These are phyloP conservation scores for Nyctalus aviator DNA, from an alignment of 2,797 vertebrate genomes.

Conservation along the genomic window DNA sequence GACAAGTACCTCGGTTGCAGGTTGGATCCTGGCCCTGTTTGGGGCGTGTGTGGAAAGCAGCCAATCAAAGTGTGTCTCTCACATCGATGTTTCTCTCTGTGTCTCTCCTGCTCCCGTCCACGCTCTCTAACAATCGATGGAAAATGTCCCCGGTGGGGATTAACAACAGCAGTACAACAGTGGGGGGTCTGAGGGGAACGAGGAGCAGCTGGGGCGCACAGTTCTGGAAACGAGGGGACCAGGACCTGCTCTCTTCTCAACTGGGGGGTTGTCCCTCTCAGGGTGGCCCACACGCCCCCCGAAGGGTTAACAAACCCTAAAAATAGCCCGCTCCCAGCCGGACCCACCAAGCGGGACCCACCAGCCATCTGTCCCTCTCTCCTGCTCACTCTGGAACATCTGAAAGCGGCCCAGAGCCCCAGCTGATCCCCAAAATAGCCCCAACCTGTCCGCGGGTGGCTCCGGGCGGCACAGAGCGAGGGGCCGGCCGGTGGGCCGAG, in stretches of 20 bases:
- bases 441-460: constrained; percentile 76
- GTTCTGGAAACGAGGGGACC: neutral
- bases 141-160: too few species aligned
- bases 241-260: constrained; percentile 8
- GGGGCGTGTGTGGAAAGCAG: too few species aligned
- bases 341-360: constrained; percentile 87
- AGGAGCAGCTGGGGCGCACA: neutral
- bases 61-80: too few species aligned
- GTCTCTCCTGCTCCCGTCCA: too few species aligned
- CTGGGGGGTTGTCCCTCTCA: constrained; percentile 62
- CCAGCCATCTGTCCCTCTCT: constrained; percentile 89
- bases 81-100: too few species aligned
- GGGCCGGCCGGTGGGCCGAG: constrained; percentile 1
- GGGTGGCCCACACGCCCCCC: constrained; percentile 70
- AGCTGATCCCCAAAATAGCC: constrained; percentile 88
- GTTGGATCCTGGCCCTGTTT: too few species aligned
- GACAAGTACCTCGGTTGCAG: too few species aligned
- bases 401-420: constrained; percentile 87
- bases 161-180: too few species aligned
- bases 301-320: constrained; percentile 88
- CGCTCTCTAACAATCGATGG: too few species aligned
- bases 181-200: neutral
- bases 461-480: constrained; percentile 58
- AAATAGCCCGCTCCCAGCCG: constrained; percentile 89
- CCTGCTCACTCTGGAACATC: constrained; percentile 87